Percentiles rank a stretch among this genome's conserved stretches.
phyloP scores from a whole-genome alignment of 2,797 vertebrate species.

The Karalla daura region DNA sequence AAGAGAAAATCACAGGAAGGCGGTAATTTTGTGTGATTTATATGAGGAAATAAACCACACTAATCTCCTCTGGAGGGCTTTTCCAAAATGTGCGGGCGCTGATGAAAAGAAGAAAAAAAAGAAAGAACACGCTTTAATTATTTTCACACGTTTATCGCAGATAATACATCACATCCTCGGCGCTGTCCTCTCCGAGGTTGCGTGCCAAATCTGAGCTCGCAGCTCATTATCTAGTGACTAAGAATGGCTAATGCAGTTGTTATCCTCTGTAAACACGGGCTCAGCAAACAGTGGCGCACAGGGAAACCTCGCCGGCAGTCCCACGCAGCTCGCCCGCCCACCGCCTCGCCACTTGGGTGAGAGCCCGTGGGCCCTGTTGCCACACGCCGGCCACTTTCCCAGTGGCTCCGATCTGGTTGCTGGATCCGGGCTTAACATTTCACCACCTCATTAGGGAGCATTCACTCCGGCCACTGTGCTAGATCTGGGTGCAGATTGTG shows the following conservation, averaged over 20 bases:
- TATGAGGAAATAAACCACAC: too few species aligned
- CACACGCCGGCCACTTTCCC: not conserved
- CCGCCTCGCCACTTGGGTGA: not conserved
- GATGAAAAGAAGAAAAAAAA: too few species aligned
- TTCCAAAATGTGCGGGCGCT: too few species aligned
- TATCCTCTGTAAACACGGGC: constrained; percentile 1
- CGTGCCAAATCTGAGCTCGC: constrained; percentile 3
- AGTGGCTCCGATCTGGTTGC: not conserved
- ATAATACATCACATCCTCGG: not conserved
- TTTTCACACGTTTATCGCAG: constrained; percentile 7
- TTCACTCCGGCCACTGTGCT: not conserved
- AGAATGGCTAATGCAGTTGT: not conserved
- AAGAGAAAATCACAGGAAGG: too few species aligned
- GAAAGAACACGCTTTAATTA: not conserved
- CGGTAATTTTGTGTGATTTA: too few species aligned
- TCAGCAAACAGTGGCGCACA: not conserved
- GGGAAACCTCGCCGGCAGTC: not conserved
- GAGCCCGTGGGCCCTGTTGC: not conserved
- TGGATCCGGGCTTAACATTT: not conserved
- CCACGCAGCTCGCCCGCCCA: not conserved
- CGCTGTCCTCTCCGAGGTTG: not conserved
- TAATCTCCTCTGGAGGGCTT: too few species aligned
- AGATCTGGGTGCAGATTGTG: not conserved
- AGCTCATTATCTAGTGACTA: constrained; percentile 5
- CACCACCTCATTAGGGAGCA: not conserved